Percentiles rank a stretch among this genome's conserved stretches.
Conservation (phyloP, 2,888 invertebrate genomes). For the Palloptera scutellata region DNA sequence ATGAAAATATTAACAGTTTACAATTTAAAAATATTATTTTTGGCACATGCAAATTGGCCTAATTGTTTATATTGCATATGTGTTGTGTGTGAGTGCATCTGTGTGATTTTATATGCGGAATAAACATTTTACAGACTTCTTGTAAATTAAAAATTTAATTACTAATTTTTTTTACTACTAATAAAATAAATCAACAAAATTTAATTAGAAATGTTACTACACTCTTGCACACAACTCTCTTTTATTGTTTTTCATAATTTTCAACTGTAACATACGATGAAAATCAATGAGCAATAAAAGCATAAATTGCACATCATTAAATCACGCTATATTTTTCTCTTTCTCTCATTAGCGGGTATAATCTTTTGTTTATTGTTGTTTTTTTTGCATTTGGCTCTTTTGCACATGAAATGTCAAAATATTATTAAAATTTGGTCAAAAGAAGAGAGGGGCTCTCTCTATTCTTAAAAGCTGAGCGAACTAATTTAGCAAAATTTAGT, state of each 20-base stretch:
- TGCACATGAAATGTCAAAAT: neutral
- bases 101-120: neutral
- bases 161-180: neutral
- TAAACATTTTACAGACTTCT: neutral
- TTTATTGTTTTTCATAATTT: neutral
- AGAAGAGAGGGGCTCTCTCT: too few species aligned
- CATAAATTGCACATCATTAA: constrained; percentile 4
- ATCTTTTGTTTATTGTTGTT: neutral
- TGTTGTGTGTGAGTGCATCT: neutral
- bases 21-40: too few species aligned
- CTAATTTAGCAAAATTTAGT: too few species aligned
- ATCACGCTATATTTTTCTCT: neutral
- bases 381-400: neutral
- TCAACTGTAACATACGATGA: neutral
- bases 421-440: neutral
- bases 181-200: too few species aligned
- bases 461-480: too few species aligned
- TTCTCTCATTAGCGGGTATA: constrained; percentile 10
- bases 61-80: neutral
- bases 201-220: too few species aligned
- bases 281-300: constrained; percentile 16
- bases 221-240: neutral
- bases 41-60: neutral
- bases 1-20: too few species aligned
- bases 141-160: neutral